These are phyloP conservation scores for Perdita meconis DNA, from an alignment of 2,888 invertebrate genomes.

Conservation along the genomic window DNA sequence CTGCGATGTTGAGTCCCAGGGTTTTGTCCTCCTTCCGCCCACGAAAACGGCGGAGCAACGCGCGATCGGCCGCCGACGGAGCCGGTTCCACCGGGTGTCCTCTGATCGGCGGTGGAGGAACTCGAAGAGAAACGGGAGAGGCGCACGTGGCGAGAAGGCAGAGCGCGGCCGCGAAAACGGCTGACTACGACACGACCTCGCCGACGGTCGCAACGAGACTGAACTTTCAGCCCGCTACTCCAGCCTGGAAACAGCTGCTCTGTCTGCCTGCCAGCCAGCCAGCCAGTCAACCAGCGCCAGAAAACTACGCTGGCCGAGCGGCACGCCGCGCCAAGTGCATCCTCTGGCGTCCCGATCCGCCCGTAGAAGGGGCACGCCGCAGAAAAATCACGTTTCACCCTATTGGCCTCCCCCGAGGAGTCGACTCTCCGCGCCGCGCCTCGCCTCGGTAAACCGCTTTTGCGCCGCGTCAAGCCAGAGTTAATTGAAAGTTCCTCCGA, in stretches of 20 bases:
- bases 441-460: conserved; percentile 31
- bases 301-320: conserved; percentile 52
- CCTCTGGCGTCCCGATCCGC: conserved; percentile 50
- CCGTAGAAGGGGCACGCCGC: conserved; percentile 43
- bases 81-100: conserved; percentile 12
- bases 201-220: conserved; percentile 75
- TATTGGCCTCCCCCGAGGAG: conserved; percentile 18
- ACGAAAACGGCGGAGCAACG: conserved; percentile 13
- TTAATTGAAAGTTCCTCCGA: conserved; percentile 23
- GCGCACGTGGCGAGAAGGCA: conserved; percentile 62
- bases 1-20: conserved; percentile 23
- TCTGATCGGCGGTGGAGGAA: neutral
- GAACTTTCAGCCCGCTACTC: conserved; percentile 65
- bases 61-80: conserved; percentile 26
- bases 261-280: conserved; percentile 22
- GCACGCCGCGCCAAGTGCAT: conserved; percentile 63
- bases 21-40: neutral
- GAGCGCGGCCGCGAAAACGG: conserved; percentile 43
- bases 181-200: conserved; percentile 63
- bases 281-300: conserved; percentile 57
- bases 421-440: too few relatives aligned
- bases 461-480: conserved; percentile 18
- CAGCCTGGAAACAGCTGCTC: conserved; percentile 75
- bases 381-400: conserved; percentile 59
- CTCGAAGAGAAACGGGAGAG: neutral